These are phyloP conservation scores for Clivina fossor DNA, from an alignment of 2,888 invertebrate genomes.

Conservation along the genomic window DNA sequence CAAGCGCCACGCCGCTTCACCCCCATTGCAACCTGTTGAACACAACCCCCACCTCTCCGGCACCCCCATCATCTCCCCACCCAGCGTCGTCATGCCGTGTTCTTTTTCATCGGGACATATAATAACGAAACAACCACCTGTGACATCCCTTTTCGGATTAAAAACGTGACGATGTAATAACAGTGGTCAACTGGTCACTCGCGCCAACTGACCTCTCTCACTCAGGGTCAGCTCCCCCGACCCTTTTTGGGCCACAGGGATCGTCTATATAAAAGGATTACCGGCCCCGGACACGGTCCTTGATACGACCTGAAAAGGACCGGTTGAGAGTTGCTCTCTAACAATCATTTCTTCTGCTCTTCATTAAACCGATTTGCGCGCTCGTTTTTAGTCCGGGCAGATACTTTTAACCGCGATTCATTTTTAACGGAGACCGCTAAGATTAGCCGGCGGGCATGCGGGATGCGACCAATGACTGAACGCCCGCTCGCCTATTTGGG, in stretches of 20 bases:
- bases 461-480: background rate
- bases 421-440: conserved; percentile 9
- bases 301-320: background rate
- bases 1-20: background rate
- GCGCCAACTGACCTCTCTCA: conserved; percentile 48
- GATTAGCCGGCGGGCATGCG: no score
- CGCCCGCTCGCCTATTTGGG: no score
- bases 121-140: conserved; percentile 32
- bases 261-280: conserved; percentile 46
- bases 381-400: conserved; percentile 1
- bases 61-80: conserved; percentile 4
- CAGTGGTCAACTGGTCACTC: background rate
- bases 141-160: conserved; percentile 22
- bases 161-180: conserved; percentile 18
- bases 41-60: conserved; percentile 5
- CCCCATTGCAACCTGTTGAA: conserved; percentile 21
- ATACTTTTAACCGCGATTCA: background rate
- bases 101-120: conserved; percentile 31
- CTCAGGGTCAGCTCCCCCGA: conserved; percentile 47
- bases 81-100: conserved; percentile 8
- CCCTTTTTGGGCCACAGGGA: conserved; percentile 39
- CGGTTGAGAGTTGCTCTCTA: background rate
- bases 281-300: conserved; percentile 33
- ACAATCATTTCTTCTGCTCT: conserved; percentile 26
- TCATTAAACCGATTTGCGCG: conserved; percentile 22